These are phyloP conservation scores for Hipparchia sbordonii DNA, from an alignment of 2,888 invertebrate species.

Conservation along the genomic window DNA sequence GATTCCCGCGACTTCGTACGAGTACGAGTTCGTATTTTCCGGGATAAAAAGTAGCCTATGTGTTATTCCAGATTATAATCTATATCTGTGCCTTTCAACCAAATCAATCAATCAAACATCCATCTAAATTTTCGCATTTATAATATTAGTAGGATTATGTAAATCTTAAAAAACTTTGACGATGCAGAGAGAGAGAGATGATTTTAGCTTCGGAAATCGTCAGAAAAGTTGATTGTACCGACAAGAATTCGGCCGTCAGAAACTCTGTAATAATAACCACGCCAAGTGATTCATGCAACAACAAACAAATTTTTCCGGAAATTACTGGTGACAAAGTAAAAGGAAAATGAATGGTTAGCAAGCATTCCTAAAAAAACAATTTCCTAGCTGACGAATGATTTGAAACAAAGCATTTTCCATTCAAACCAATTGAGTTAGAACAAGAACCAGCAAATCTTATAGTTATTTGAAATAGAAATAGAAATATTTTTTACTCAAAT, in stretches of 20 bases:
- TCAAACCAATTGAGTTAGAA: not conserved
- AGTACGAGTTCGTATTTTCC: no score
- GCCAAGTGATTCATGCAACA: not conserved
- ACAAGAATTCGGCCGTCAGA: not conserved
- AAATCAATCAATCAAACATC: no score
- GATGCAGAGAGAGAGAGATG: not conserved
- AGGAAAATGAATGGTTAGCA: not conserved
- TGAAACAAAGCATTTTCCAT: not conserved
- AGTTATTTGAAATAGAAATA: no score
- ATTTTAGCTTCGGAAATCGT: not conserved
- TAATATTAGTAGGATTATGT: no score
- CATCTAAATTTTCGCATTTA: no score
- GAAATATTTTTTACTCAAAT: no score
- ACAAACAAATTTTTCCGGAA: not conserved
- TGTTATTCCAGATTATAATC: no score
- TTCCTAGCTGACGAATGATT: slow-evolving; percentile 1
- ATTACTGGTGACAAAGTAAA: slow-evolving; percentile 1
- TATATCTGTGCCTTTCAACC: no score
- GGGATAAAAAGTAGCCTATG: no score
- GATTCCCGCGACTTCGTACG: no score
- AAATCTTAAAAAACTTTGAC: no score
- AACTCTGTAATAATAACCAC: not conserved
- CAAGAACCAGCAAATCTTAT: no score
- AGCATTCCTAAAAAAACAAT: not conserved
- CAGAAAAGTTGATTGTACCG: not conserved